Base-by-base conservation (phyloP, 2,113 vertebrate species). In the Tachysurus vachellii region DNA sequence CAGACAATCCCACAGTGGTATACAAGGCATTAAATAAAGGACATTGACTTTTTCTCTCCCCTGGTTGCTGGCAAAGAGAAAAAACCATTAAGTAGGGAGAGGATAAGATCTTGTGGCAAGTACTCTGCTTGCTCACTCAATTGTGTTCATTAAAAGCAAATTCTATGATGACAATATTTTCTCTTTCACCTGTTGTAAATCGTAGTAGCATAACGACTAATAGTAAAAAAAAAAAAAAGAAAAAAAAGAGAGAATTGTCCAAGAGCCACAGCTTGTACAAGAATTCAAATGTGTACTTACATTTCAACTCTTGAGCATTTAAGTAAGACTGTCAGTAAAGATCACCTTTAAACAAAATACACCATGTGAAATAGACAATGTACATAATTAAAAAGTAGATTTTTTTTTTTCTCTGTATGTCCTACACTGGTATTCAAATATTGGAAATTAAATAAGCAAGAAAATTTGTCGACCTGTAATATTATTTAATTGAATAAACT, bases 21-120 rank as follows among this genome's bases (percentile, higher is more conserved):
- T 85, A 90, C 90, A 90, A 84, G 89, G 86, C 89, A 89, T 86
- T 90, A 90, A 88, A 89, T 88, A 90, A 91, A 91, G 88, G 68
- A 79, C 87, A 91, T 89, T 88, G 90, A 90, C 88, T 87, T 86
- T 85, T 76, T 87, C 75, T 82, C 70, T 89, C 53, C 73, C 71
- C 84, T 90, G 85, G 85, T 87, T 86, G 82, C 73, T 82, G 81
- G 76, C 85, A 85, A 88, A 86, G 87, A 82, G 82, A 86, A 89
- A 88, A 50, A 11, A 66, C 21, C 76, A 88, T 85, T 54, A 70
- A 84, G 80, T 85, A 17, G 56, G 47, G 76, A 28, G 73, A 87
- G 64, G 66, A 89, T 83, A 64, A 70, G 84, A 82, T 85, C 85
- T 82, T 77, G 68, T 56, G 66, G 61, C 70, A 88, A 82, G 80